Conservation (phyloP, 2,797 vertebrate species). For the Brachyrhaphis roseni region DNA sequence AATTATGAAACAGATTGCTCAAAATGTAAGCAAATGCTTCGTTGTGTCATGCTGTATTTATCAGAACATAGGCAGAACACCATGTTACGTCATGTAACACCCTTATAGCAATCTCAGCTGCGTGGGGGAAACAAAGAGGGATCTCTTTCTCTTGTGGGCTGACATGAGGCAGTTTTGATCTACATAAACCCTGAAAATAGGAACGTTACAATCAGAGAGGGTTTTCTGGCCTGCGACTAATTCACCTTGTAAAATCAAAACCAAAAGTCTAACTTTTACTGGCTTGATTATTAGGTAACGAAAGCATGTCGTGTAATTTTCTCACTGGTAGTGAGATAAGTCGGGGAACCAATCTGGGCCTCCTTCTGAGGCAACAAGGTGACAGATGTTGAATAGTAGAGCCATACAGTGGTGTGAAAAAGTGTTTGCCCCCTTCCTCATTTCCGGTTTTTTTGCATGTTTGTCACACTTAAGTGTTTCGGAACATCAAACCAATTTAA, state of each 20-base stretch:
- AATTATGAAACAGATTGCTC: not conserved
- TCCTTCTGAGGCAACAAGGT: slow-evolving; percentile 28
- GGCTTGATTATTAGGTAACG: not conserved
- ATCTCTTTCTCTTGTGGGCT: slow-evolving; percentile 32
- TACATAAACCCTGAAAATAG: slow-evolving; percentile 15
- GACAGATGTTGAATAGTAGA: slow-evolving; percentile 28
- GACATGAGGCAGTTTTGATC: slow-evolving; percentile 26
- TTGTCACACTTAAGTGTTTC: too few species aligned
- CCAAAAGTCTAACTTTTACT: slow-evolving; percentile 7
- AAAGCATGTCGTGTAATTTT: slow-evolving; percentile 5
- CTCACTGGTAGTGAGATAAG: slow-evolving; percentile 2
- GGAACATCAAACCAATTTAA: too few species aligned
- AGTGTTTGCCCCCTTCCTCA: too few species aligned
- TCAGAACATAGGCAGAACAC: slow-evolving; percentile 11
- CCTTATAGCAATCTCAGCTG: slow-evolving; percentile 36
- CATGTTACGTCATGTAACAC: slow-evolving; percentile 27
- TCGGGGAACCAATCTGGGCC: slow-evolving; percentile 28
- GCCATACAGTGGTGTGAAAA: too few species aligned
- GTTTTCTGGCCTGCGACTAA: not conserved
- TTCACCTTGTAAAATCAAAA: slow-evolving; percentile 33
- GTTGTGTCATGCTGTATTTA: not conserved
- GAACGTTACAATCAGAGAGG: slow-evolving; percentile 15
- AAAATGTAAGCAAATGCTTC: not conserved
- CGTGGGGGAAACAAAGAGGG: slow-evolving; percentile 22
- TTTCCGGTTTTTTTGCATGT: too few species aligned